Conservation (phyloP, 2,113 vertebrate genomes). For the Ondatra zibethicus region DNA sequence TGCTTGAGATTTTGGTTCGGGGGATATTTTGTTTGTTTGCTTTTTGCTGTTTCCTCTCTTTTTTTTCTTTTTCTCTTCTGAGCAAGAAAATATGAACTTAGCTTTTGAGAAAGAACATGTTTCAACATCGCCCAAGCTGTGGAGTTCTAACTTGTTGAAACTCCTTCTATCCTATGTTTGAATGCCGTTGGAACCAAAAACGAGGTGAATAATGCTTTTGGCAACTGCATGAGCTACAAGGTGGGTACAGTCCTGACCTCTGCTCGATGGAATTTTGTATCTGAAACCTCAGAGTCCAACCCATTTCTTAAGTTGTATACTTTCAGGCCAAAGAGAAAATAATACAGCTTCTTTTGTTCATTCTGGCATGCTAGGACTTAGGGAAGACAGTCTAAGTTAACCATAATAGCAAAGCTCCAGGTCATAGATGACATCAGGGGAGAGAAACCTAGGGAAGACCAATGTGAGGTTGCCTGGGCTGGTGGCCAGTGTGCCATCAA, state of each 20-base stretch:
- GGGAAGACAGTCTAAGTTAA: background rate
- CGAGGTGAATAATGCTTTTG: slow-evolving; percentile 65
- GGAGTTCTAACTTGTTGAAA: slow-evolving; percentile 61
- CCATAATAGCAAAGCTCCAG: background rate
- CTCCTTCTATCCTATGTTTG: background rate
- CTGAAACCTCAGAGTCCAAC: background rate
- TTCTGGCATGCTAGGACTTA: background rate
- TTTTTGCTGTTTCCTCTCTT: background rate
- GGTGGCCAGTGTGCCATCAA: background rate
- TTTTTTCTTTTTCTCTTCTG: background rate
- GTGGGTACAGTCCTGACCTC: slow-evolving; percentile 47
- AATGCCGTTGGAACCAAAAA: slow-evolving; percentile 39
- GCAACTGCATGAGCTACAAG: background rate
- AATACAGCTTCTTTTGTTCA: background rate
- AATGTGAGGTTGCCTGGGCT: too few relatives aligned
- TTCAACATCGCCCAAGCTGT: slow-evolving; percentile 35
- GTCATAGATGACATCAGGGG: background rate
- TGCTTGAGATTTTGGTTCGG: slow-evolving; percentile 15
- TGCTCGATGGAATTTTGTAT: background rate
- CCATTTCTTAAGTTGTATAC: slow-evolving; percentile 51
- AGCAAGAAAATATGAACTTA: slow-evolving; percentile 55
- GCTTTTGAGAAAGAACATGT: slow-evolving; percentile 60
- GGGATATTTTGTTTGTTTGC: background rate
- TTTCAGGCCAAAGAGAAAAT: background rate
- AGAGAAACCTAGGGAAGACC: background rate